A percentile compares a stretch with the other conserved stretches of the same genome.
Conservation (phyloP, 64 coral and sea anemone genomes). For the Dendrophyllia cribrosa region DNA sequence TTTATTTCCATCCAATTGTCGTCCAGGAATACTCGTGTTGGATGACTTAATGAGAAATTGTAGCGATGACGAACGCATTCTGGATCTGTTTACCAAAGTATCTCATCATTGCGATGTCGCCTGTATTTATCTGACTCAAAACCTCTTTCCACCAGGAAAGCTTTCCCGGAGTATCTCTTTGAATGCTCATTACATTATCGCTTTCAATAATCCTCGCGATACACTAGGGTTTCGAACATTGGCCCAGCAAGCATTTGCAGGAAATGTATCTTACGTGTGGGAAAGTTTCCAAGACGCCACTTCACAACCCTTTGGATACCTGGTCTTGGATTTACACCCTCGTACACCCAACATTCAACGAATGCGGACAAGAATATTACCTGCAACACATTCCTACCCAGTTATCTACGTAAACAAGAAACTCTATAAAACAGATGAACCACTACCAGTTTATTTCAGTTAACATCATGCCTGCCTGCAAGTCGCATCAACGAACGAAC, state of each 20-base stretch:
- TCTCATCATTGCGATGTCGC: too few species aligned
- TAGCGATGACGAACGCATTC: neutral
- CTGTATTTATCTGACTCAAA: too few species aligned
- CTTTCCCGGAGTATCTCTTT: constrained; percentile 42
- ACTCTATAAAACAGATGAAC: too few species aligned
- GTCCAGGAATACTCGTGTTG: constrained; percentile 43
- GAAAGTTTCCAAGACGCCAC: too few species aligned
- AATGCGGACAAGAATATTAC: neutral
- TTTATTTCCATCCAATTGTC: neutral
- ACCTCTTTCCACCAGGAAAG: constrained; percentile 33
- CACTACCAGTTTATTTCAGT: neutral
- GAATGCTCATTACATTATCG: constrained; percentile 37
- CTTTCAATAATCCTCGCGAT: constrained; percentile 43
- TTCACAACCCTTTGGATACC: too few species aligned
- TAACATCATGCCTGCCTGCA: neutral
- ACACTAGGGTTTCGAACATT: neutral
- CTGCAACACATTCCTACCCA: neutral
- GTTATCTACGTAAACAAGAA: neutral
- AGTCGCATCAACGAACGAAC: neutral
- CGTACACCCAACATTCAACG: too few species aligned
- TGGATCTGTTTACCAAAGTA: constrained; percentile 12
- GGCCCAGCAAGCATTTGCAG: constrained; percentile 20
- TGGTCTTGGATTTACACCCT: too few species aligned
- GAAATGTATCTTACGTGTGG: neutral
- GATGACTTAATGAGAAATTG: constrained; percentile 61